phyloP scores from a whole-genome alignment of 1,140 invertebrate genomes.

The Mesaphorura yosii region DNA sequence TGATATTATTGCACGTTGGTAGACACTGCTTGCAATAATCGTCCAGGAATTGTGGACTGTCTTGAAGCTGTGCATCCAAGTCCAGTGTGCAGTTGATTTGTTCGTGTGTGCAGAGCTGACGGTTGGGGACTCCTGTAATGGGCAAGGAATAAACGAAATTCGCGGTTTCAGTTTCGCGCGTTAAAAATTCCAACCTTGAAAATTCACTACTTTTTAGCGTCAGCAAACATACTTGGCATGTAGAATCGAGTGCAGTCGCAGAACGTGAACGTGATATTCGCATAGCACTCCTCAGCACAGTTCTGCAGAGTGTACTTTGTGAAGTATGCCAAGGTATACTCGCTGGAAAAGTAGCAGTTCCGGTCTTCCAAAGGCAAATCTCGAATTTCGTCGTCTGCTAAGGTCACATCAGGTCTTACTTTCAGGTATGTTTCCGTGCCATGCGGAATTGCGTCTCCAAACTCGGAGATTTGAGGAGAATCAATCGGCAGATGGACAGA shows the following conservation, averaged over 20 bases:
- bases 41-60: constrained; percentile 14
- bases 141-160: background rate
- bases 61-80: background rate
- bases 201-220: background rate
- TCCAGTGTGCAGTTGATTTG: background rate
- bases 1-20: constrained; percentile 25
- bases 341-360: background rate
- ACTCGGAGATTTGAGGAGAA: background rate
- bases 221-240: constrained; percentile 26
- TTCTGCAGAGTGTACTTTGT: background rate
- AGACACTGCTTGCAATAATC: constrained; percentile 14
- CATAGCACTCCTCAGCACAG: background rate
- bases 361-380: background rate
- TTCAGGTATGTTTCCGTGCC: background rate
- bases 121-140: background rate
- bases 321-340: background rate
- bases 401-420: background rate
- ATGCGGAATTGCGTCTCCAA: background rate
- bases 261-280: background rate
- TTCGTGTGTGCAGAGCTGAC: background rate
- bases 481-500: background rate
- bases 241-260: constrained; percentile 24
- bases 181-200: background rate
- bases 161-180: background rate
- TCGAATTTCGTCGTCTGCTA: no score